These are phyloP conservation scores for Meandrusa payeni DNA, from an alignment of 2,888 invertebrate species.

Conservation along the genomic window DNA sequence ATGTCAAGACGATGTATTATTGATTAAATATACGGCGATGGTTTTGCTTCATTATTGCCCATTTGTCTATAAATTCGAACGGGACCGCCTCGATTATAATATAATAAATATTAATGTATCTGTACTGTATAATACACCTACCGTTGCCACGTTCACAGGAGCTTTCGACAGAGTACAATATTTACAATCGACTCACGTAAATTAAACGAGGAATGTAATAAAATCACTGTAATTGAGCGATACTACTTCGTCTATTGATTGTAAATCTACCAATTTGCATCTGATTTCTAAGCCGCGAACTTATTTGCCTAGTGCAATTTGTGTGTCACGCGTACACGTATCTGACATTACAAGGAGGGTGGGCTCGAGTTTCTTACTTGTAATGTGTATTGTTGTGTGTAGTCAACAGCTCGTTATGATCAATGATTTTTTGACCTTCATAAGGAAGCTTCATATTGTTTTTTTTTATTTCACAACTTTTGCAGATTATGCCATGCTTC, in stretches of 20 bases:
- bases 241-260: constrained; percentile 57
- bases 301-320: constrained; percentile 48
- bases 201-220: constrained; percentile 48
- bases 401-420: no score
- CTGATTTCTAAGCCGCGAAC: constrained; percentile 46
- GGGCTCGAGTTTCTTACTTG: constrained; percentile 19
- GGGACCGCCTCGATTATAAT: constrained; percentile 18
- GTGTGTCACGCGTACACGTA: constrained; percentile 37
- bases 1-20: constrained; percentile 19
- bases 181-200: constrained; percentile 37
- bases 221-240: constrained; percentile 56
- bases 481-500: no score
- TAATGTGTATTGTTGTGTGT: no score
- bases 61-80: constrained; percentile 41
- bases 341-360: constrained; percentile 25
- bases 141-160: constrained; percentile 44
- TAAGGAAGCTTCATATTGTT: no score
- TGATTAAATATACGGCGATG: constrained; percentile 23
- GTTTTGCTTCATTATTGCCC: constrained; percentile 33
- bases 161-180: constrained; percentile 37
- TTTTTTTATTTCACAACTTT: no score
- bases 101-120: constrained; percentile 19
- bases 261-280: constrained; percentile 69
- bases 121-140: constrained; percentile 25
- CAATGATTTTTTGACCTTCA: no score